These are phyloP conservation scores for Ranitomeya imitator DNA, from an alignment of 2,113 vertebrate genomes.

Conservation along the genomic window DNA sequence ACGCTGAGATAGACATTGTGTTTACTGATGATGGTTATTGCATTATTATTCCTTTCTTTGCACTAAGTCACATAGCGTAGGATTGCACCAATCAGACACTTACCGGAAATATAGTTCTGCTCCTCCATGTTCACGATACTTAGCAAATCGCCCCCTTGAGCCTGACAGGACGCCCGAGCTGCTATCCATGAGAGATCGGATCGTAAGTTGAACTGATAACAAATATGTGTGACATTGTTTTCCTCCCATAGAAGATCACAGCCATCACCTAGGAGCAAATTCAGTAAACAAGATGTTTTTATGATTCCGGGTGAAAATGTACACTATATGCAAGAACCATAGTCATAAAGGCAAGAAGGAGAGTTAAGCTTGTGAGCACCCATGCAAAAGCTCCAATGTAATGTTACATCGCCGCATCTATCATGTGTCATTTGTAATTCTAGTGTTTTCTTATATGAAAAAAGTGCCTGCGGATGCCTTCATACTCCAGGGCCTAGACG, in stretches of 20 bases:
- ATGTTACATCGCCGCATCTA: too few species aligned
- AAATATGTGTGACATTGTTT: conserved; percentile 72
- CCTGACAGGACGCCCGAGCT: conserved; percentile 81
- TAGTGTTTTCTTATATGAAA: too few species aligned
- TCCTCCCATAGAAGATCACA: conserved; percentile 85
- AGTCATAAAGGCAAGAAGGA: too few species aligned
- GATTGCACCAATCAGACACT: conserved; percentile 60
- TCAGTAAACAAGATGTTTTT: not conserved
- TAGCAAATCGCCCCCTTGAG: conserved; percentile 86
- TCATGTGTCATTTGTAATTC: too few species aligned
- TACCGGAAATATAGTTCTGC: conserved; percentile 82
- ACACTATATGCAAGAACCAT: too few species aligned
- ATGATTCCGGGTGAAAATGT: too few species aligned
- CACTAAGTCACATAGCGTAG: not conserved
- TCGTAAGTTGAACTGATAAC: conserved; percentile 90
- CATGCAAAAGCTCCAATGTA: too few species aligned
- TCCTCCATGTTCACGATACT: conserved; percentile 79
- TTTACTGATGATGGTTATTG: too few species aligned
- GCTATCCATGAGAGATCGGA: conserved; percentile 86
- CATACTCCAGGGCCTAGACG: too few species aligned
- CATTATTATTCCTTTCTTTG: not conserved
- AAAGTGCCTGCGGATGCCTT: too few species aligned
- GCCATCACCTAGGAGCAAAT: conserved; percentile 66
- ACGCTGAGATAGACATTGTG: too few species aligned
- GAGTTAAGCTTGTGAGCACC: too few species aligned